Percentiles rank a stretch among this genome's conserved stretches.
These are phyloP conservation scores for Periplaneta americana DNA, from an alignment of 1,140 invertebrate genomes.

Conservation along the genomic window DNA sequence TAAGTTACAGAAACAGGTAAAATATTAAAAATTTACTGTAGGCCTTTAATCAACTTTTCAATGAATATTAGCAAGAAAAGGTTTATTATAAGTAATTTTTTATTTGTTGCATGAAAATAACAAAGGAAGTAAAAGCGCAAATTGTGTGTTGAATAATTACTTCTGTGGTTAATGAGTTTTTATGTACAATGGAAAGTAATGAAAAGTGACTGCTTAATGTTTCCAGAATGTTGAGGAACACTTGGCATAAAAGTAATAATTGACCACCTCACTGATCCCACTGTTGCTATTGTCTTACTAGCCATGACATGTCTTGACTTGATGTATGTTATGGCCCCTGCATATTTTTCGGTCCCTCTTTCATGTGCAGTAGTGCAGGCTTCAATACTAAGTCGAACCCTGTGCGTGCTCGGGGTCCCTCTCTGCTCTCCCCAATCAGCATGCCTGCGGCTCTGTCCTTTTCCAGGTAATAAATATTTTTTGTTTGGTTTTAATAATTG, in stretches of 20 bases:
- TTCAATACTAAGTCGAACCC: slow-evolving; percentile 44
- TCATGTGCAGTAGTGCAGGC: slow-evolving; percentile 30
- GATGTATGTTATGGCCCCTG: slow-evolving; percentile 6
- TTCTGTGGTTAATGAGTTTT: no score
- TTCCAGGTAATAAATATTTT: slow-evolving; percentile 56
- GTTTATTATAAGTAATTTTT: no score
- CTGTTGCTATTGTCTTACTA: not conserved
- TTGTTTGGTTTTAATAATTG: slow-evolving; percentile 14
- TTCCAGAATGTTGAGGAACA: not conserved
- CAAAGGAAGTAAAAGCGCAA: no score
- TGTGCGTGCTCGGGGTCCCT: slow-evolving; percentile 41
- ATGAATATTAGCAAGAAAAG: no score
- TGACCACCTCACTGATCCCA: not conserved
- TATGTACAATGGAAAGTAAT: no score
- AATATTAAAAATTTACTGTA: no score
- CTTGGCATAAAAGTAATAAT: not conserved
- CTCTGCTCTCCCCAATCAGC: slow-evolving; percentile 67
- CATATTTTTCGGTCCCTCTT: slow-evolving; percentile 4
- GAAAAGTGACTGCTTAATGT: not conserved
- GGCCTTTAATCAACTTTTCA: no score
- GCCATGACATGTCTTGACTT: not conserved
- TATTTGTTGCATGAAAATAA: no score
- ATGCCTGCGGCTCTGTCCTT: slow-evolving; percentile 65
- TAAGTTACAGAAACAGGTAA: no score
- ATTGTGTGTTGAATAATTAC: no score